Base-by-base conservation (phyloP, 2,797 vertebrate species). In the Microctenopoma steveboyesi region DNA sequence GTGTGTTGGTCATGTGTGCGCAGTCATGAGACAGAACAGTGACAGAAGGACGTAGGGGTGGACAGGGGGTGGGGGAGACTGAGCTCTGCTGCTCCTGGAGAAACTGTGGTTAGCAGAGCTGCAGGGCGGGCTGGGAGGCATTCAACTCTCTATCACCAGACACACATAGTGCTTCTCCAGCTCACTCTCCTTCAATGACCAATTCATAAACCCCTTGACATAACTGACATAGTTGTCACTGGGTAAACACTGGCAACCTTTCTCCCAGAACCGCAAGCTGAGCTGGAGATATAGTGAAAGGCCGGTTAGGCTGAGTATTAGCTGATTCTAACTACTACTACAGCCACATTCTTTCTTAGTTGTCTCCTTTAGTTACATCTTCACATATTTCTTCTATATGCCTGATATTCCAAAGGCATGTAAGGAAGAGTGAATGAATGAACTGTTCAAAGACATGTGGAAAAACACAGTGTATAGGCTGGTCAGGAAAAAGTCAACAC, bases 1-100 rank as follows among this genome's bases (percentile, higher is more conserved):
- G 83, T 78, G 78, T 86, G 89, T 72, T 69, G 85, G 90, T 94
- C 93, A 93, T 94, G 93, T 92, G 93, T 91, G 80, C 79, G 69
- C 33, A 88, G 93, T 94, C 93, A 94, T 94, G 87, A 92, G 94
- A 94, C 91, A 83, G 70, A 78, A 84, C 67, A 87, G 76, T 74
- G 85, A 87, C 75, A 88, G 55, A 60, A 71, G 65, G 85, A 30
- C 69, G 63, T 35, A 0, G 27, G 45, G 50, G 3, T 11, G 5
- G 30, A 5, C 5, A 7, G 30, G 30, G 5, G 30, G 30, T 5
- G 30, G 59, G 2, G 39, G 0, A 2, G 13, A 14, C n/a, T 74
- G 64, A 43, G 56, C 64, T 66, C 46, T 55, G 73, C 53, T 77
- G 46, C 56, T 76, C 61, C 60, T 52, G 43, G 35, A 76, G 55